A percentile compares a stretch with the other conserved stretches of the same genome.
These are phyloP conservation scores for Chalcis sispes DNA, from an alignment of 2,888 invertebrate genomes.

Conservation along the genomic window DNA sequence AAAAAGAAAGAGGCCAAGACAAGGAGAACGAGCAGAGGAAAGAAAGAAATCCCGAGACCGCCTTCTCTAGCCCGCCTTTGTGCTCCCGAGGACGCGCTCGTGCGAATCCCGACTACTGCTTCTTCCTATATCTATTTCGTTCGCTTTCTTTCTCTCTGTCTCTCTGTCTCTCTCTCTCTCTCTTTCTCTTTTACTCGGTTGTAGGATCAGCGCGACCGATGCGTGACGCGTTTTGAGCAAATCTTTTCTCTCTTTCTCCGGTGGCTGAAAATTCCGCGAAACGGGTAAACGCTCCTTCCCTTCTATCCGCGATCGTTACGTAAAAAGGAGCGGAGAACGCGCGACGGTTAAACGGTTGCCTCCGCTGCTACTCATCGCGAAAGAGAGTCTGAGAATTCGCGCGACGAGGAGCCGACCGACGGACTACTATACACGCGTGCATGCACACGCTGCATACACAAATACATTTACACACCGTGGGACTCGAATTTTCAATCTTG, in stretches of 20 bases:
- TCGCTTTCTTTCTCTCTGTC: not conserved
- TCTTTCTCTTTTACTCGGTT: too few species aligned
- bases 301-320: slow-evolving; percentile 68
- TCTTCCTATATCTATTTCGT: slow-evolving; percentile 18
- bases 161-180: too few species aligned
- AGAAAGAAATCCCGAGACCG: slow-evolving; percentile 43
- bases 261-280: slow-evolving; percentile 69
- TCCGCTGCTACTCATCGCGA: not conserved
- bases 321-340: slow-evolving; percentile 66
- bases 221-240: slow-evolving; percentile 53
- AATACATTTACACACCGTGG: slow-evolving; percentile 60
- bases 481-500: slow-evolving; percentile 68
- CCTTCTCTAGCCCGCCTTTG: slow-evolving; percentile 42
- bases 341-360: slow-evolving; percentile 59
- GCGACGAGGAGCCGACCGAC: slow-evolving; percentile 55
- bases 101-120: slow-evolving; percentile 42
- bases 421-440: slow-evolving; percentile 57
- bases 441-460: too few species aligned
- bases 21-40: slow-evolving; percentile 14
- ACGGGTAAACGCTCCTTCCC: slow-evolving; percentile 64
- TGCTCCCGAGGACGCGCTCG: slow-evolving; percentile 35
- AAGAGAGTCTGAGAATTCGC: slow-evolving; percentile 66
- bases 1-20: not conserved
- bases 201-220: slow-evolving; percentile 46
- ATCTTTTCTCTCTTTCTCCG: slow-evolving; percentile 1